Percentiles rank a stretch among this genome's conserved stretches.
Conservation (phyloP, 2,113 vertebrate genomes). For the Pituophis catenifer region DNA sequence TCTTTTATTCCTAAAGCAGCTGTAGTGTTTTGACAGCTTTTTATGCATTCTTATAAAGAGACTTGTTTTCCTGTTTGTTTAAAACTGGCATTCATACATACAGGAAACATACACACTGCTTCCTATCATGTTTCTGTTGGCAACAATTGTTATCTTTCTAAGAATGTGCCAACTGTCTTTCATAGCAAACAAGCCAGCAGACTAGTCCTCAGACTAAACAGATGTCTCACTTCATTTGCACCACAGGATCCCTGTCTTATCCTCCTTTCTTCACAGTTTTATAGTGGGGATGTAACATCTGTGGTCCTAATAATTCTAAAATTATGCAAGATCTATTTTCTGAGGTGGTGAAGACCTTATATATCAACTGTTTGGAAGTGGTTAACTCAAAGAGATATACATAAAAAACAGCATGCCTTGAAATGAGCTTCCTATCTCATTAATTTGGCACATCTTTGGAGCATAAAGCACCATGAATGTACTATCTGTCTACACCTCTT, state of each 20-base stretch:
- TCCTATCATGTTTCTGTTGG: slow-evolving; percentile 76
- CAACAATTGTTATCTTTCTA: slow-evolving; percentile 66
- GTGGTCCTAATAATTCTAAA: neutral
- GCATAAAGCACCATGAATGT: neutral
- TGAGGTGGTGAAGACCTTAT: slow-evolving; percentile 37
- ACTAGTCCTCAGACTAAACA: slow-evolving; percentile 66
- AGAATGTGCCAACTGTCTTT: slow-evolving; percentile 72
- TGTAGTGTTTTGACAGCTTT: slow-evolving; percentile 56
- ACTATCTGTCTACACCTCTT: neutral
- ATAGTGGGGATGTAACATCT: slow-evolving; percentile 13
- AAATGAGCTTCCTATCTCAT: neutral
- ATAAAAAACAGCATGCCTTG: neutral
- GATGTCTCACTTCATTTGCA: slow-evolving; percentile 47
- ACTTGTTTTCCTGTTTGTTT: slow-evolving; percentile 73
- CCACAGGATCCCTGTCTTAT: slow-evolving; percentile 33
- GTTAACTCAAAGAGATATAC: neutral
- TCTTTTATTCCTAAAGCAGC: slow-evolving; percentile 39
- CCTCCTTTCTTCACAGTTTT: slow-evolving; percentile 22
- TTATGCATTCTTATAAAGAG: slow-evolving; percentile 56
- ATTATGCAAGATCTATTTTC: neutral
- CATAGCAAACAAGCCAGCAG: slow-evolving; percentile 65
- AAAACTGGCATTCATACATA: slow-evolving; percentile 61
- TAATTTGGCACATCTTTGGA: neutral
- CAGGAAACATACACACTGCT: slow-evolving; percentile 63
- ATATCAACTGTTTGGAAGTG: neutral